Base-by-base conservation (phyloP, 2,888 invertebrate genomes). In the Melangyna quadrimaculata region DNA sequence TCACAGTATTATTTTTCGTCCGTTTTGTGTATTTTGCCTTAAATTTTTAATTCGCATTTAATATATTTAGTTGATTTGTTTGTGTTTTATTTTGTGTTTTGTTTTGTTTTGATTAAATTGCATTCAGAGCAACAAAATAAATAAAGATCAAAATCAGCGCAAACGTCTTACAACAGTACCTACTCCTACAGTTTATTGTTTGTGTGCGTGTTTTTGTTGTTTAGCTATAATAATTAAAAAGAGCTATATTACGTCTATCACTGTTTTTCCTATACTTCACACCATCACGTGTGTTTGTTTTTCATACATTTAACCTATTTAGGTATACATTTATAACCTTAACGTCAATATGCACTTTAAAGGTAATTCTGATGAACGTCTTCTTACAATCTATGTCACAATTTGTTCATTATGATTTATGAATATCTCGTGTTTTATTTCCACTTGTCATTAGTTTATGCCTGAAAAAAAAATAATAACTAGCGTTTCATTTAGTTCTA, bases 41-140 rank as follows among this genome's bases (percentile, higher is more conserved):
- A 9, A 29, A 45, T 27, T 63, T 43, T 40, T 29, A 3, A 27
- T 63, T 35, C 17, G 27, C 43, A 27, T 27, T 40, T 10, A 17
- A 61, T 37, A 7, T 74, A 8, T 1, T 32, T 32, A 32, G 27
- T 22, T 69, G 22, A 40, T 35, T 22, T 32, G 2, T 17, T 24
- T 29, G 43, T 29, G 22, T 53, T 61, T n/a, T 29, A 1, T 4
- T 45, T 70, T 65, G 35, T 48, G 6, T 24, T 29, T 43, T 45
- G 6, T 24, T 29, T 43, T 45, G 10, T 10, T 53, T 70, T 65
- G 19, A 32, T 48, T 81, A 48, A 35, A 72, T 72, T 77, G 81
- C 81, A 82, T 82, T 82, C 81, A 77, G 51, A 77, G 75, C 63
- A 51, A 51, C 48, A 19, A 51, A 53, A 27, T 12, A 14, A 61